phyloP scores from a whole-genome alignment of 2,888 invertebrate genomes.

The Sylvicola fuscatus region DNA sequence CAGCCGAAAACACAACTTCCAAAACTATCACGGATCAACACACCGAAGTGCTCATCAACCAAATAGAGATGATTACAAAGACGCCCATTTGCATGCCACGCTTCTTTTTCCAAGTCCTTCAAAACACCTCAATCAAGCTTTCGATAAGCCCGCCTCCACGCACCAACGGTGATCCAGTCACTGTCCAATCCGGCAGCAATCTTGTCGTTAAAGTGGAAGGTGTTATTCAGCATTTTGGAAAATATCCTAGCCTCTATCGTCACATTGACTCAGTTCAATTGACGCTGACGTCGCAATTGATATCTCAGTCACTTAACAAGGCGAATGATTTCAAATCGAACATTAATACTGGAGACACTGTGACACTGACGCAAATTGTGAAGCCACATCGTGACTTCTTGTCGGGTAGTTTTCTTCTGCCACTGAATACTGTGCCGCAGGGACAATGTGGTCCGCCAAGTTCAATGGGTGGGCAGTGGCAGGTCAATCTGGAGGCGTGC shows the following conservation, averaged over 20 bases:
- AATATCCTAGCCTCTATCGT: constrained; percentile 43
- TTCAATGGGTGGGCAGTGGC: constrained; percentile 42
- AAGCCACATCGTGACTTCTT: constrained; percentile 87
- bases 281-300: constrained; percentile 41
- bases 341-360: constrained; percentile 16
- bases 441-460: constrained; percentile 13
- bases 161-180: constrained; percentile 61
- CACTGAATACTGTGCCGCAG: constrained; percentile 9
- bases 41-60: constrained; percentile 34
- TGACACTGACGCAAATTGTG: constrained; percentile 56
- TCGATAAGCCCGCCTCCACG: constrained; percentile 65
- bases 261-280: constrained; percentile 50
- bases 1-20: constrained; percentile 17
- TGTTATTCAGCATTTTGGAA: constrained; percentile 53
- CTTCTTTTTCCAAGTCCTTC: constrained; percentile 66
- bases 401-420: constrained; percentile 71
- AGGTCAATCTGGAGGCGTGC: constrained; percentile 64
- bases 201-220: constrained; percentile 88
- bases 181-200: constrained; percentile 64
- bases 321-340: constrained; percentile 7
- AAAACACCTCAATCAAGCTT: constrained; percentile 61
- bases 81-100: constrained; percentile 49
- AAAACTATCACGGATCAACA: constrained; percentile 27
- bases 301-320: constrained; percentile 18
- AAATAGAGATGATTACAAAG: constrained; percentile 37